These are phyloP conservation scores for western clawed frog (Xenopus tropicalis) DNA, from an alignment of 2,113 vertebrate species.

Conservation along the genomic window DNA sequence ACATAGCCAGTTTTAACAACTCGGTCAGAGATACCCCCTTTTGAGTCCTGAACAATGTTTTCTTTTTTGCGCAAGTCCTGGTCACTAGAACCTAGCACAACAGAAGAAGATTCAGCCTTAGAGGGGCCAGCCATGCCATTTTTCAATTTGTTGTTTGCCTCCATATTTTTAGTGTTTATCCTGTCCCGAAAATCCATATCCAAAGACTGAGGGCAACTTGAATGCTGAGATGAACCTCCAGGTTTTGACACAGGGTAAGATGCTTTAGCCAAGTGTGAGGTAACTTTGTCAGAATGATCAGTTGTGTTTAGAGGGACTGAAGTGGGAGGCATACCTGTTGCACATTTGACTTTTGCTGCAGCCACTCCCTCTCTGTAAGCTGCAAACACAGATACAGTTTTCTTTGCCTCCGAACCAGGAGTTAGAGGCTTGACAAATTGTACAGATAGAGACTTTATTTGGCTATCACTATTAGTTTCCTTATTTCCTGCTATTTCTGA, in stretches of 20 bases:
- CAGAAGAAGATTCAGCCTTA: neutral
- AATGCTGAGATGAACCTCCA: neutral
- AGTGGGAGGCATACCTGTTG: neutral
- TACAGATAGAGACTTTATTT: neutral
- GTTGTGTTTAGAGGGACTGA: neutral
- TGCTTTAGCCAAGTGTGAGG: neutral
- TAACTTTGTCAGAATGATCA: neutral
- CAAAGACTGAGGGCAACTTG: neutral
- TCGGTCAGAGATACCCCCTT: neutral
- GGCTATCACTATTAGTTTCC: neutral
- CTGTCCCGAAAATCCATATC: conserved; percentile 27
- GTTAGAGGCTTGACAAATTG: neutral
- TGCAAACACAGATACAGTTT: neutral
- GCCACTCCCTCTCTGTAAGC: neutral
- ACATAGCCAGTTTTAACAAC: neutral
- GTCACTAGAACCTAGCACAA: neutral
- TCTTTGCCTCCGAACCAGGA: neutral
- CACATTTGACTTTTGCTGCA: neutral
- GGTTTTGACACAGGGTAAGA: no score
- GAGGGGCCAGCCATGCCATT: neutral
- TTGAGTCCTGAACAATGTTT: neutral
- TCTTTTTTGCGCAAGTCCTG: conserved; percentile 23
- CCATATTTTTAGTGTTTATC: neutral
- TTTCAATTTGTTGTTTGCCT: neutral
- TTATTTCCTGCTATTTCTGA: neutral